phyloP scores from a whole-genome alignment of 2,113 vertebrate species.

The Hydrolagus affinis region DNA sequence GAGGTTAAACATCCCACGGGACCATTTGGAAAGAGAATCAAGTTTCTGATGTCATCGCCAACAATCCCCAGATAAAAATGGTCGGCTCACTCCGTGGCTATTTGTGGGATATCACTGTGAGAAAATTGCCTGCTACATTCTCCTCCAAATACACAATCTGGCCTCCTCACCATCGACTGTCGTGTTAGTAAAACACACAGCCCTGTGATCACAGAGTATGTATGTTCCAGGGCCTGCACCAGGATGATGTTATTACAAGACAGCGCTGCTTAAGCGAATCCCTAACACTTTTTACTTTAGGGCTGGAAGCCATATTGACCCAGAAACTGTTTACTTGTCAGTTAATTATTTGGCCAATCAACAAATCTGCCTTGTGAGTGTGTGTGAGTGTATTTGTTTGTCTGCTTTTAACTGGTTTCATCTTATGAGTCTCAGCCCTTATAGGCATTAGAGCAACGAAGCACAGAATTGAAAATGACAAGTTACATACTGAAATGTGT shows the following conservation, averaged over 20 bases:
- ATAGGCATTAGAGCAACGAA: background rate
- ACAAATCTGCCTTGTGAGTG: background rate
- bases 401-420: background rate
- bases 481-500: background rate
- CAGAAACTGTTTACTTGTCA: background rate
- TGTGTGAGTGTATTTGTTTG: too few species aligned
- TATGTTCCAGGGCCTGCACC: background rate
- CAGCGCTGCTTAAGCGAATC: background rate
- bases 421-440: background rate
- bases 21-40: too few species aligned
- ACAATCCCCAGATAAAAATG: too few species aligned
- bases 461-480: constrained; percentile 21
- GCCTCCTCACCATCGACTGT: too few species aligned
- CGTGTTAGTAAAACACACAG: too few species aligned
- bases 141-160: too few species aligned
- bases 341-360: background rate
- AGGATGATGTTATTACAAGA: background rate
- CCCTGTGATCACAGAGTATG: too few species aligned
- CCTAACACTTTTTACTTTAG: background rate
- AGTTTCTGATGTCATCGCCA: too few species aligned
- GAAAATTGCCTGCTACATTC: too few species aligned
- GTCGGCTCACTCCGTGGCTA: too few species aligned
- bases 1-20: too few species aligned
- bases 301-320: background rate
- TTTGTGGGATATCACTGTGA: too few species aligned